These are phyloP conservation scores for Phrynosoma blainvillii DNA, from an alignment of 2,113 vertebrate species.

Conservation along the genomic window DNA sequence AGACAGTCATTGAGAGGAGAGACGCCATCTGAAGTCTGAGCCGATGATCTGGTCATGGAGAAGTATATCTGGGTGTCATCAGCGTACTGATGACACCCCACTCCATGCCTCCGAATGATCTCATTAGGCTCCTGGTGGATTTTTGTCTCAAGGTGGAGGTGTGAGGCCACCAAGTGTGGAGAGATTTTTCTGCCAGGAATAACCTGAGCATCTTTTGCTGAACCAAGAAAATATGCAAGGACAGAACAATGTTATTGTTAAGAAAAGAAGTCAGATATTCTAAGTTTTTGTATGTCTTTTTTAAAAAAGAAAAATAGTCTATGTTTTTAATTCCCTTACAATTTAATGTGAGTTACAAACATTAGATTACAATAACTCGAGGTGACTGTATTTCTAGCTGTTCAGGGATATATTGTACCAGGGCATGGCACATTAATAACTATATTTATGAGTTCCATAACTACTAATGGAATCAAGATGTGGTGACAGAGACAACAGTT, in stretches of 20 bases:
- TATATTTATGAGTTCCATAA: background rate
- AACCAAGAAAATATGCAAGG: background rate
- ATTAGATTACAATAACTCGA: no score
- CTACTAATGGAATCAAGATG: background rate
- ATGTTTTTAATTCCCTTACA: no score
- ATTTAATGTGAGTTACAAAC: no score
- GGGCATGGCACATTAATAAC: background rate
- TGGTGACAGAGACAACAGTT: background rate
- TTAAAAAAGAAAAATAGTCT: no score
- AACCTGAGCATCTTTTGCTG: conserved; percentile 2
- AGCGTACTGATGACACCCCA: no score
- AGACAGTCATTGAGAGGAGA: no score
- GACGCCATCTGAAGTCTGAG: no score
- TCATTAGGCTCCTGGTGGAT: background rate
- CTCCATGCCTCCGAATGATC: no score
- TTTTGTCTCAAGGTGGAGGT: rapidly evolving
- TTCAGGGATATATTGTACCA: background rate
- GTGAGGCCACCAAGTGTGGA: rapidly evolving
- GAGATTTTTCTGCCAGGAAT: background rate
- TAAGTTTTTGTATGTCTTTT: background rate
- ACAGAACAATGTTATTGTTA: background rate
- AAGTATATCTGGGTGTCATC: no score
- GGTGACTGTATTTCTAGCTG: background rate
- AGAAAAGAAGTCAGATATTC: background rate
- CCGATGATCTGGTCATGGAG: no score